phyloP scores from a whole-genome alignment of 2,888 invertebrate genomes.

The Agrochola litura region DNA sequence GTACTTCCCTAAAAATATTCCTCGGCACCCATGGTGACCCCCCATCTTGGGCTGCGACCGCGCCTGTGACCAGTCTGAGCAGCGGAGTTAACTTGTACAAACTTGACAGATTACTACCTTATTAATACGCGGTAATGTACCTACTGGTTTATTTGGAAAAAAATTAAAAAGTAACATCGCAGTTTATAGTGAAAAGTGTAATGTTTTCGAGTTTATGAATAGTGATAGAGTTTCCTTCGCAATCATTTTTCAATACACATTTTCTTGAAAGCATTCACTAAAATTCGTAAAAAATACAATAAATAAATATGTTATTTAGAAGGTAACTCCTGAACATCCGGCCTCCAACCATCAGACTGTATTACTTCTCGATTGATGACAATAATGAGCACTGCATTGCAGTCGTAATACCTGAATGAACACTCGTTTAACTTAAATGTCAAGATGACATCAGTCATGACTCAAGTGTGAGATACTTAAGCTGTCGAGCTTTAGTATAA shows the following conservation, averaged over 20 bases:
- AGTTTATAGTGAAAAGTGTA: background rate
- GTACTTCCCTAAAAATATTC: no score
- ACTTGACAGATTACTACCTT: no score
- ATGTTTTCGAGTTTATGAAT: background rate
- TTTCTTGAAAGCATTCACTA: background rate
- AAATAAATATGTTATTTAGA: background rate
- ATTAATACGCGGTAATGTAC: background rate
- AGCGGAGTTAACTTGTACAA: background rate
- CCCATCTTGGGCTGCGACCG: no score
- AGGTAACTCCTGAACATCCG: background rate
- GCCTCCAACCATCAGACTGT: background rate
- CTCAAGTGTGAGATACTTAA: background rate
- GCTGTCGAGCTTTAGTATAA: background rate
- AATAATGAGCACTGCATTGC: background rate
- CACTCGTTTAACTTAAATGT: slow-evolving; percentile 13
- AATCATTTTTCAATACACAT: no score
- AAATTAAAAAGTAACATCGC: background rate
- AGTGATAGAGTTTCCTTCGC: no score
- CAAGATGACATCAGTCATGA: slow-evolving; percentile 25
- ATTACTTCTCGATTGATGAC: background rate
- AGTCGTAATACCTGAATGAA: background rate
- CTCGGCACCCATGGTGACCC: no score
- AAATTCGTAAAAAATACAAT: background rate
- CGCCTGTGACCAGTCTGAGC: background rate
- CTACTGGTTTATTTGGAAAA: background rate